These are phyloP conservation scores for Zapornia atra DNA, from an alignment of 2,113 vertebrate genomes.

Conservation along the genomic window DNA sequence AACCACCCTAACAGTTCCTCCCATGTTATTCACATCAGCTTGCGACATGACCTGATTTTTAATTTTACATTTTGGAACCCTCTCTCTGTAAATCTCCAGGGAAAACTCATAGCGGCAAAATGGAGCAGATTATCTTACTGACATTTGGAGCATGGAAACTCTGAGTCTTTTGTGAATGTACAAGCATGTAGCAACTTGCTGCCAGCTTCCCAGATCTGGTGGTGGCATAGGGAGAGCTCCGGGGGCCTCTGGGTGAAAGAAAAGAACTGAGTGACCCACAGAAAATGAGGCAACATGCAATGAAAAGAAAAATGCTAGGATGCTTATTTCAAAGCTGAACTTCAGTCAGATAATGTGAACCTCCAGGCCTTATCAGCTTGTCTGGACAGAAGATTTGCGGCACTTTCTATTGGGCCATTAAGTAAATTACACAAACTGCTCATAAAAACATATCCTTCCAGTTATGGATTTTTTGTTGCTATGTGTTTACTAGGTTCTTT, in stretches of 20 bases:
- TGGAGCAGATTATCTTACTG: neutral
- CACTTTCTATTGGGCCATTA: neutral
- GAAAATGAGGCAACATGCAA: neutral
- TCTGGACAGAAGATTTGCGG: neutral
- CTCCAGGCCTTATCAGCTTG: neutral
- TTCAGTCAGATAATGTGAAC: neutral
- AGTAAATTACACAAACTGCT: neutral
- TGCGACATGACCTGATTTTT: neutral
- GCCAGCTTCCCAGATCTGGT: neutral
- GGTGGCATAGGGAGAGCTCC: neutral
- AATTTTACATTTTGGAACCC: neutral
- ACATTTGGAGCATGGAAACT: neutral
- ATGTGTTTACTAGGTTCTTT: neutral
- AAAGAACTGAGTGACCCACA: neutral
- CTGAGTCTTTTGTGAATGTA: neutral
- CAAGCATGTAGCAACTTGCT: neutral
- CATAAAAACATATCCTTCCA: neutral
- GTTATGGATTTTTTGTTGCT: neutral
- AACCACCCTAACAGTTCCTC: neutral
- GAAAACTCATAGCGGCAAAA: neutral
- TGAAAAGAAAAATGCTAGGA: neutral
- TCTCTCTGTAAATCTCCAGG: neutral
- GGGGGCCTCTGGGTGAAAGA: neutral
- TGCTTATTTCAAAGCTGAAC: neutral
- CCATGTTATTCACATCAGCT: neutral